These are phyloP conservation scores for Vanacampus margaritifer DNA, from an alignment of 2,113 vertebrate genomes.

Conservation along the genomic window DNA sequence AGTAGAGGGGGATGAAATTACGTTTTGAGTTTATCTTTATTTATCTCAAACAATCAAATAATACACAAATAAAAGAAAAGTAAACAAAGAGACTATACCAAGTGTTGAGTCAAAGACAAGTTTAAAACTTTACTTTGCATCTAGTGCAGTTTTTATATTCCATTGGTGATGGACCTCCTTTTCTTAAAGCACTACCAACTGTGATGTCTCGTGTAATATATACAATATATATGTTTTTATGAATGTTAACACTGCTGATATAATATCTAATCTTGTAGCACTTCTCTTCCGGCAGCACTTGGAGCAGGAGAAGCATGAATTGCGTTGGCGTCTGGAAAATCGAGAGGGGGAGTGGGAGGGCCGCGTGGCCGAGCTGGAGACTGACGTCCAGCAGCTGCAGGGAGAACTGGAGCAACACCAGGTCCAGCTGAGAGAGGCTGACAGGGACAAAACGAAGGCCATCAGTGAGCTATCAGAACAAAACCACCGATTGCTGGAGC, in stretches of 20 bases:
- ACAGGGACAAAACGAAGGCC: conserved; percentile 84
- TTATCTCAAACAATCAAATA: too few relatives aligned
- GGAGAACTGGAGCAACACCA: conserved; percentile 90
- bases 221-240: neutral
- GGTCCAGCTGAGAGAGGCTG: conserved; percentile 85
- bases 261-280: neutral
- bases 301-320: conserved; percentile 95
- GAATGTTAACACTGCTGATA: neutral
- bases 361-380: conserved; percentile 92
- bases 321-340: conserved; percentile 87
- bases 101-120: too few relatives aligned
- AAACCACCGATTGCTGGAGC: conserved; percentile 95
- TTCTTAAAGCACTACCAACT: neutral
- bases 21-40: too few relatives aligned
- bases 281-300: conserved; percentile 75
- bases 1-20: neutral
- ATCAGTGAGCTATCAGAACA: conserved; percentile 94
- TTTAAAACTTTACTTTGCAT: too few relatives aligned
- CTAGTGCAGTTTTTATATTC: neutral
- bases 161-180: neutral
- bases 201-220: neutral
- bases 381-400: conserved; percentile 90
- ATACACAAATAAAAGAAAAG: too few relatives aligned
- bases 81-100: too few relatives aligned
- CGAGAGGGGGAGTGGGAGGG: conserved; percentile 97